Conservation (phyloP, 2,888 invertebrate genomes). For the Ichneumoninae sp. region DNA sequence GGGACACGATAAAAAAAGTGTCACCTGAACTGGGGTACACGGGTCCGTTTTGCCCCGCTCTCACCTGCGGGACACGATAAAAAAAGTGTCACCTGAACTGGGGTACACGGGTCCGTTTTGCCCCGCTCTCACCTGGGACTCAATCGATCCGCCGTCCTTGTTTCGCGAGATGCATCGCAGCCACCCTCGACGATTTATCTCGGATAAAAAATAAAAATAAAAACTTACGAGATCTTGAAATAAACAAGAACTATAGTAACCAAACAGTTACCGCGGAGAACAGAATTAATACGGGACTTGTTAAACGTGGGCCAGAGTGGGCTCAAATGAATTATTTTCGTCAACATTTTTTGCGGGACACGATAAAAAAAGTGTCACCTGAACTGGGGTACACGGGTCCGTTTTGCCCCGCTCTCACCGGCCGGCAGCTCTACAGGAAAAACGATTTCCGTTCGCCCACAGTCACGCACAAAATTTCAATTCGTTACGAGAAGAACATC, state of each 20-base stretch:
- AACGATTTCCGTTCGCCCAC: conserved; percentile 2
- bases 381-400: background rate
- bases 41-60: too few species aligned
- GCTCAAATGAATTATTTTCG: background rate
- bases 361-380: background rate
- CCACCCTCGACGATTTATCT: background rate
- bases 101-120: too few species aligned
- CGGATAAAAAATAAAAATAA: background rate
- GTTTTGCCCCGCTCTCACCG: too few species aligned
- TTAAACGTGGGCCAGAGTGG: too few species aligned
- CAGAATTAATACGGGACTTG: background rate
- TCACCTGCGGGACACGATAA: background rate
- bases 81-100: too few species aligned
- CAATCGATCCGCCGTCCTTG: background rate
- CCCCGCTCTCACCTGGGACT: too few species aligned
- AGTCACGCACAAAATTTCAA: conserved; percentile 11
- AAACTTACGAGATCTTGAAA: background rate
- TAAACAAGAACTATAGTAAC: background rate
- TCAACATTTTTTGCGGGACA: background rate
- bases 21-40: too few species aligned
- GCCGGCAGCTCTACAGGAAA: background rate
- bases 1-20: background rate
- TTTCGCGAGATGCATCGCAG: background rate
- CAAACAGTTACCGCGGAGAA: background rate
- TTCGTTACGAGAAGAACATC: conserved; percentile 22